A percentile compares a stretch with the other conserved stretches of the same genome.
Evolutionary conservation across 2,888 invertebrate genomes (phyloP).

Genomic region (Acrobasis consociella): DNA sequence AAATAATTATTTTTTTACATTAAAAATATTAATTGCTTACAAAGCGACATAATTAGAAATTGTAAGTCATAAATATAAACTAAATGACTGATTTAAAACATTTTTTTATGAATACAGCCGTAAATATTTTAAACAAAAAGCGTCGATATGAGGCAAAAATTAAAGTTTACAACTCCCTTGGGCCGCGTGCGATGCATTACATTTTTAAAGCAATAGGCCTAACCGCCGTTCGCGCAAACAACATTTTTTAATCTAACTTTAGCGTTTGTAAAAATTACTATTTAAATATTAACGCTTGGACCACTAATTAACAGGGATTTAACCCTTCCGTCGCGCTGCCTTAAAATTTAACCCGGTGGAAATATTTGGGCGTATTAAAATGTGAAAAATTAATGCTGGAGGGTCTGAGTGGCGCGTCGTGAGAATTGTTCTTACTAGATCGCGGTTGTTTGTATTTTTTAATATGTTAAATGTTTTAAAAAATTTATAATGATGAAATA

Average conservation of each 20-base stretch:
- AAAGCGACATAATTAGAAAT: too few relatives aligned
- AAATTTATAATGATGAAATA: too few relatives aligned
- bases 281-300: slow-evolving; percentile 77
- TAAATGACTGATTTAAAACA: neutral
- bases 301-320: slow-evolving; percentile 81
- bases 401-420: slow-evolving; percentile 1
- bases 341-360: slow-evolving; percentile 78
- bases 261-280: slow-evolving; percentile 83
- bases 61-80: too few relatives aligned
- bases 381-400: slow-evolving; percentile 76
- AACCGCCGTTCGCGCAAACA: slow-evolving; percentile 64
- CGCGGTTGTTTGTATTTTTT: neutral
- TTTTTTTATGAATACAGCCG: slow-evolving; percentile 41
- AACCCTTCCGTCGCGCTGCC: slow-evolving; percentile 80
- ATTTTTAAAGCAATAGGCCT: slow-evolving; percentile 81
- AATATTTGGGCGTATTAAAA: slow-evolving; percentile 83
- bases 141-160: slow-evolving; percentile 69
- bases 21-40: too few relatives aligned
- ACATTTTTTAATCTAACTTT: slow-evolving; percentile 82
- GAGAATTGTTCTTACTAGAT: neutral
- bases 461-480: too few relatives aligned
- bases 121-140: slow-evolving; percentile 69
- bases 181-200: slow-evolving; percentile 68
- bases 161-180: slow-evolving; percentile 74
- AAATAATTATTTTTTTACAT: too few relatives aligned